A percentile compares a stretch with the other conserved stretches of the same genome.
These are phyloP conservation scores for Eubasilissa splendida DNA, from an alignment of 2,888 invertebrate species.

Conservation along the genomic window DNA sequence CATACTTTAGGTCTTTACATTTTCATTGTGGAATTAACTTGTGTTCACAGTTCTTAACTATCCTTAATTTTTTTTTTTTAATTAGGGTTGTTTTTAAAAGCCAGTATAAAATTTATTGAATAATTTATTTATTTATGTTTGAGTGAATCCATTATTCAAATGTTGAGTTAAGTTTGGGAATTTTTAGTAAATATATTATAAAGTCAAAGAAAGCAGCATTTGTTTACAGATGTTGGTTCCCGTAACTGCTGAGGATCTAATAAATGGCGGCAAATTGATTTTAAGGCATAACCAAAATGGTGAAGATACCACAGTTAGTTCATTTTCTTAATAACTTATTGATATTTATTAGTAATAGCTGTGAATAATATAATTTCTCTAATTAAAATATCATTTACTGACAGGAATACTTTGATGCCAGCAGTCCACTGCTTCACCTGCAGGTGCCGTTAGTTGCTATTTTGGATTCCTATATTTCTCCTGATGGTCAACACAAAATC, in stretches of 20 bases:
- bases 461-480: slow-evolving; percentile 75
- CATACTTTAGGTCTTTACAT: no score
- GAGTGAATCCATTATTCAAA: no score
- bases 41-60: no score
- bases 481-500: slow-evolving; percentile 70
- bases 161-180: no score
- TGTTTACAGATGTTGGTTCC: slow-evolving; percentile 76
- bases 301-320: neutral
- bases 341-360: neutral
- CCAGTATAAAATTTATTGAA: no score
- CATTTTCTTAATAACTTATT: neutral
- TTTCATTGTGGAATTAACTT: no score
- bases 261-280: slow-evolving; percentile 76
- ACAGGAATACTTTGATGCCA: slow-evolving; percentile 24
- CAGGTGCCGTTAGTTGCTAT: slow-evolving; percentile 60
- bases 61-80: no score
- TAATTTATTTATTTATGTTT: no score
- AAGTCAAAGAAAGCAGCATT: neutral
- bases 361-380: neutral
- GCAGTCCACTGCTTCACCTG: slow-evolving; percentile 35
- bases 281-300: slow-evolving; percentile 65
- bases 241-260: slow-evolving; percentile 80
- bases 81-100: no score
- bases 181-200: no score
- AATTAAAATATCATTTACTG: neutral